These are phyloP conservation scores for Odontophorus gujanensis DNA, from an alignment of 2,113 vertebrate species.

Conservation along the genomic window DNA sequence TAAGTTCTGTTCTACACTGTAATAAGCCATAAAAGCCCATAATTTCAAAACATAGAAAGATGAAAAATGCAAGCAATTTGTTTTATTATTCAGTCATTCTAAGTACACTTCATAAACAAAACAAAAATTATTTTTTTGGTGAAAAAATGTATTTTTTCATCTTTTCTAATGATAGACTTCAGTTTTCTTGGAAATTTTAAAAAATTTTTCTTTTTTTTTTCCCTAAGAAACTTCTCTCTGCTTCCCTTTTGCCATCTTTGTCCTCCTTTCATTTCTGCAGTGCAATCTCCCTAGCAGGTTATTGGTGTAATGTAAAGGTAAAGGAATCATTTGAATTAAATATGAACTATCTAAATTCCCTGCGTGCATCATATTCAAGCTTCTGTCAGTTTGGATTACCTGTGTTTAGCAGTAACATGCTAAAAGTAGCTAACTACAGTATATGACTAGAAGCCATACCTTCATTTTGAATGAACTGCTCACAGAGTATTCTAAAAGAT, in stretches of 20 bases:
- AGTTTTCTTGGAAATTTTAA: neutral
- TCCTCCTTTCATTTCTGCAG: neutral
- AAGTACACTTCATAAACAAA: neutral
- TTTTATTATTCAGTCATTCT: neutral
- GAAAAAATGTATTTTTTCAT: fast-evolving
- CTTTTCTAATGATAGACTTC: neutral
- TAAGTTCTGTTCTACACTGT: neutral
- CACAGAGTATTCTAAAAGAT: neutral
- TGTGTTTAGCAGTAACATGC: neutral
- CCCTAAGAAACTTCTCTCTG: neutral
- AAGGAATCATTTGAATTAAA: neutral
- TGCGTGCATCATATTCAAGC: neutral
- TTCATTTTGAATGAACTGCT: neutral
- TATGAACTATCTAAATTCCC: neutral
- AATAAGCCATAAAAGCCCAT: neutral
- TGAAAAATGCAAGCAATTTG: neutral
- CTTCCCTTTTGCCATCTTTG: neutral
- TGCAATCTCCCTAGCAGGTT: neutral
- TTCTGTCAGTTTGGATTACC: neutral
- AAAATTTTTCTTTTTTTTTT: neutral
- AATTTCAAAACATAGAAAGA: neutral
- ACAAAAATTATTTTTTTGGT: neutral
- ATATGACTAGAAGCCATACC: neutral
- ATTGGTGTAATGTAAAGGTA: neutral
- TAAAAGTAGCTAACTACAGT: neutral